These are phyloP conservation scores for Hydractinia echinata DNA, from an alignment of 30 jellyfish, hydroid and myxozoan species.

Conservation along the genomic window DNA sequence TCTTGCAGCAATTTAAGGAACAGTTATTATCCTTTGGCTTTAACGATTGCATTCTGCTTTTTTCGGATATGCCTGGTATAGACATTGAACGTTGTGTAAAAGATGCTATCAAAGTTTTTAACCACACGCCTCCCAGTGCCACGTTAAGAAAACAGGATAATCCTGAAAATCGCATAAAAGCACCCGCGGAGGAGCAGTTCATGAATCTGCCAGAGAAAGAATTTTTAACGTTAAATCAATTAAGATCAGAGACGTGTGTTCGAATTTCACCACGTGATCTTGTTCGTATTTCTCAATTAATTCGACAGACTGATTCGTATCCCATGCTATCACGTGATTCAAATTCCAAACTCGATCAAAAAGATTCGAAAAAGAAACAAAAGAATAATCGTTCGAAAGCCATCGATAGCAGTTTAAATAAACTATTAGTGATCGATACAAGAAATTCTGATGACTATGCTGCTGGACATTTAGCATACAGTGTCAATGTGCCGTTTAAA, in stretches of 20 bases:
- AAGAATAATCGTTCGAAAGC: conserved; percentile 47
- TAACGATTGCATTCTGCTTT: conserved; percentile 81
- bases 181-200: conserved; percentile 89
- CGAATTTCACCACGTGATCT: conserved; percentile 91
- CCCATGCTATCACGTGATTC: conserved; percentile 8
- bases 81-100: conserved; percentile 82
- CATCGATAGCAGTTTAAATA: neutral
- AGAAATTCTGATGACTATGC: conserved; percentile 69
- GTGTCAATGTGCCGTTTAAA: conserved; percentile 82
- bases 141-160: conserved; percentile 70
- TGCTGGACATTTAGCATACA: conserved; percentile 65
- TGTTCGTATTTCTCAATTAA: conserved; percentile 62
- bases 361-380: conserved; percentile 23
- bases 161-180: conserved; percentile 60
- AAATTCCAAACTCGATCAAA: neutral
- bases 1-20: conserved; percentile 70
- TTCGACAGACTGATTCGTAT: conserved; percentile 40
- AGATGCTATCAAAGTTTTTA: conserved; percentile 71
- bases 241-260: conserved; percentile 64
- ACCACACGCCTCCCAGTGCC: conserved; percentile 95
- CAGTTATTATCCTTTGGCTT: conserved; percentile 67
- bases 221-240: conserved; percentile 57
- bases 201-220: conserved; percentile 88
- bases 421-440: conserved; percentile 71
- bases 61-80: conserved; percentile 98